phyloP scores from a whole-genome alignment of 2,797 vertebrate species.

The Amphiprion clarkii region DNA sequence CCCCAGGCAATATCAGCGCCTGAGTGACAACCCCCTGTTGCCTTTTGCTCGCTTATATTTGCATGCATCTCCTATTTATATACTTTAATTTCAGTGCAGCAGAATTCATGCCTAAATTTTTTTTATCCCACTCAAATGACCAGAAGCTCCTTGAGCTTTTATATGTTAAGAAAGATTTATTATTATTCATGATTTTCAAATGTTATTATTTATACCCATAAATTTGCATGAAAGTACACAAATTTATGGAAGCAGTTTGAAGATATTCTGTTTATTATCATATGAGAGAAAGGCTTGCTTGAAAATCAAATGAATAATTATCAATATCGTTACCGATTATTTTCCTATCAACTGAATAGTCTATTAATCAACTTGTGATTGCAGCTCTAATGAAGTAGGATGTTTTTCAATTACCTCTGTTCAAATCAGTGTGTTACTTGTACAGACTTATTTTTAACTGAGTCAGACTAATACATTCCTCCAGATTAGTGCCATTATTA shows the following conservation, averaged over 20 bases:
- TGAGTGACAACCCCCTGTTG: slow-evolving; percentile 76
- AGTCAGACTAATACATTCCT: background rate
- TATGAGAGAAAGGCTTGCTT: background rate
- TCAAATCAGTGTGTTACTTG: background rate
- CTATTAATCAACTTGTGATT: background rate
- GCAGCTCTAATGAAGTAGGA: background rate
- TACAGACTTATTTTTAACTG: background rate
- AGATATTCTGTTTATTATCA: slow-evolving; percentile 7
- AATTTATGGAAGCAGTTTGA: slow-evolving; percentile 4
- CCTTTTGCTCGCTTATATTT: slow-evolving; percentile 64
- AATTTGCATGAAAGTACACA: slow-evolving; percentile 15
- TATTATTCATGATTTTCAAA: slow-evolving; percentile 5
- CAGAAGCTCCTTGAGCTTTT: slow-evolving; percentile 14
- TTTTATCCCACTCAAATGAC: slow-evolving; percentile 16
- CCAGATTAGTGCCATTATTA: slow-evolving; percentile 7
- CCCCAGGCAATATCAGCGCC: slow-evolving; percentile 65
- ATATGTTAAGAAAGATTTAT: slow-evolving; percentile 6
- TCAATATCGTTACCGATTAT: background rate
- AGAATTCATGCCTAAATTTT: slow-evolving; percentile 13
- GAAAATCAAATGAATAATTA: background rate
- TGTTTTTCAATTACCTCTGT: background rate
- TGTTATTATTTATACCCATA: slow-evolving; percentile 7
- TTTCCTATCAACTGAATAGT: background rate
- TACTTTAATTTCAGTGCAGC: slow-evolving; percentile 34
- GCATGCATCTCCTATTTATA: slow-evolving; percentile 77